Conservation (phyloP, 2,113 vertebrate genomes). For the Antechinus flavipes region DNA sequence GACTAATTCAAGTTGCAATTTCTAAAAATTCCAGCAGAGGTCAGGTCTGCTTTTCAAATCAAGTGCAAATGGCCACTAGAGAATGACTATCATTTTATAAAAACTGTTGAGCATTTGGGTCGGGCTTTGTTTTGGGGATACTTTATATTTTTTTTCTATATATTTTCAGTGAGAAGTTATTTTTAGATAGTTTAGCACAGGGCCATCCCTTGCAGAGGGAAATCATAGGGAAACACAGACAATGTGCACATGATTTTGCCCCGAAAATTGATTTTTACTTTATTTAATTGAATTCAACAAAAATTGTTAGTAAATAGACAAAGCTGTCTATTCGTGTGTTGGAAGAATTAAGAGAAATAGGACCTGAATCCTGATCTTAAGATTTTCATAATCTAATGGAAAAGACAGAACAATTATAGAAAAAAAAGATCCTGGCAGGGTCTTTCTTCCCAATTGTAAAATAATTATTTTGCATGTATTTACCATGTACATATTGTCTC, state of each 20-base stretch:
- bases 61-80: accelerated
- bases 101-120: neutral
- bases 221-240: neutral
- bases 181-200: neutral
- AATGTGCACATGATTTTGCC: neutral
- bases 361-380: accelerated
- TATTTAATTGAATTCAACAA: neutral
- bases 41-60: slow-evolving; percentile 68
- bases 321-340: neutral
- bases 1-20: slow-evolving; percentile 67
- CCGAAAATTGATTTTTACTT: neutral
- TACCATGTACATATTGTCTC: neutral
- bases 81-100: neutral
- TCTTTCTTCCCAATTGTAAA: neutral
- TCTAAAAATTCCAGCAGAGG: slow-evolving; percentile 64
- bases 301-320: neutral
- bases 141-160: neutral
- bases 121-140: too few relatives aligned
- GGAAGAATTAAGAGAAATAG: neutral
- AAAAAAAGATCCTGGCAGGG: neutral
- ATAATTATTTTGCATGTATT: neutral
- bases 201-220: neutral
- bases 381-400: neutral
- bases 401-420: neutral
- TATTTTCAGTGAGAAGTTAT: neutral